phyloP scores from a whole-genome alignment of 1,140 invertebrate genomes.

The Papilio aristodemus region DNA sequence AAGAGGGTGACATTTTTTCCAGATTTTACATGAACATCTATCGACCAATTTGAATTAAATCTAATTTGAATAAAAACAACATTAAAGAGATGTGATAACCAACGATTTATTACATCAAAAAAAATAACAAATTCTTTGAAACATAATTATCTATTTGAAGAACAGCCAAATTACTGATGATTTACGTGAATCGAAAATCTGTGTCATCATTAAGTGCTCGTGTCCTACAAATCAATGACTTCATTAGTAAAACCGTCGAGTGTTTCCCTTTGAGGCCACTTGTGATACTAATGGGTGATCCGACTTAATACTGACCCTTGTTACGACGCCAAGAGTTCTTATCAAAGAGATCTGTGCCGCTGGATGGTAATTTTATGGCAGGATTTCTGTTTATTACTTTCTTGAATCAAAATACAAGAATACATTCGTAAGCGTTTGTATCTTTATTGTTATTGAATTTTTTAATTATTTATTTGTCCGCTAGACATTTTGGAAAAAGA shows the following conservation, averaged over 20 bases:
- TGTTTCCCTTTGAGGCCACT: slow-evolving; percentile 4
- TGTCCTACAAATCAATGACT: slow-evolving; percentile 18
- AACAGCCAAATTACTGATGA: neutral
- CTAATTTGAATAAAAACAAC: no score
- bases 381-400: neutral
- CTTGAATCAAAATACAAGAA: neutral
- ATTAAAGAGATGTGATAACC: no score
- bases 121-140: slow-evolving; percentile 5
- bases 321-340: slow-evolving; percentile 20
- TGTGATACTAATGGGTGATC: slow-evolving; percentile 15
- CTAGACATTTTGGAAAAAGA: no score
- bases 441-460: neutral
- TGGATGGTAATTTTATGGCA: neutral
- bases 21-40: no score
- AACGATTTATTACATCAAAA: neutral
- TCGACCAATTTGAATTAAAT: no score
- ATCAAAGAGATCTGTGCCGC: neutral
- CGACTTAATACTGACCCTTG: slow-evolving; percentile 28
- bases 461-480: neutral
- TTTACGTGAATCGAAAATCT: neutral
- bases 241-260: slow-evolving; percentile 30
- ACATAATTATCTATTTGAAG: neutral
- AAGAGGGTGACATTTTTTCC: no score
- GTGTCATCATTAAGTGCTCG: slow-evolving; percentile 18
- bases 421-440: neutral